A percentile compares a stretch with the other conserved stretches of the same genome.
phyloP scores from a whole-genome alignment of 2,888 invertebrate species.

The Troilus luridus region DNA sequence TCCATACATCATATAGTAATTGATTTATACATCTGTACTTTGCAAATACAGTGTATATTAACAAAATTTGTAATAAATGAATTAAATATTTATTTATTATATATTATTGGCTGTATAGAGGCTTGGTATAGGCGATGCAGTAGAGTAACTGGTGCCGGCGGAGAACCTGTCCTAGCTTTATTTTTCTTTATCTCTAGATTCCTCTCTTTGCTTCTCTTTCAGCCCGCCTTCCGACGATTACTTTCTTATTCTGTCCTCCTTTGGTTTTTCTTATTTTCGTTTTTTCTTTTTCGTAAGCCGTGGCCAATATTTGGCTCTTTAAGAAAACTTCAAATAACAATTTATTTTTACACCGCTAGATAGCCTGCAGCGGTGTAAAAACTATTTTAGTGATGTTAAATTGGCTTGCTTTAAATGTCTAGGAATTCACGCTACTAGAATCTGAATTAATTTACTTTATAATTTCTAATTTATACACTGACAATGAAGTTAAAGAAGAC shows the following conservation, averaged over 20 bases:
- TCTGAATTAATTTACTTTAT: too few relatives aligned
- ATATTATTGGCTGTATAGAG: neutral
- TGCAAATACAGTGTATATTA: neutral
- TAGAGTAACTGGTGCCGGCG: neutral
- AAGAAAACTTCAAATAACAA: neutral
- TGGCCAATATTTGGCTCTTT: neutral
- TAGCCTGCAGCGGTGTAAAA: too few relatives aligned
- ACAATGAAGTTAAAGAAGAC: too few relatives aligned
- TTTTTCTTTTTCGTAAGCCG: neutral
- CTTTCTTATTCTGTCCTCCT: slow-evolving; percentile 3
- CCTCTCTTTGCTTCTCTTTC: slow-evolving; percentile 39
- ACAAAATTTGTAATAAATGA: neutral
- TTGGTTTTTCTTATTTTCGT: slow-evolving; percentile 25
- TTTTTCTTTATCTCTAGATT: slow-evolving; percentile 40
- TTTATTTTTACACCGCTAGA: neutral
- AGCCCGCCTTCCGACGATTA: slow-evolving; percentile 41
- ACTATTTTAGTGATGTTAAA: too few relatives aligned
- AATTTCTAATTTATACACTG: too few relatives aligned
- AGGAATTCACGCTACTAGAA: too few relatives aligned
- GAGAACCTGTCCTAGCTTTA: slow-evolving; percentile 42
- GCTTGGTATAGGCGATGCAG: neutral
- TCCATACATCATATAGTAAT: too few relatives aligned
- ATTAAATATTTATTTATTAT: slow-evolving; percentile 17
- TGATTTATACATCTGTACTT: neutral
- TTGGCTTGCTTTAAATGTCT: too few relatives aligned